Conservation (phyloP, 1,140 invertebrate genomes). For the Pogonus chalceus region DNA sequence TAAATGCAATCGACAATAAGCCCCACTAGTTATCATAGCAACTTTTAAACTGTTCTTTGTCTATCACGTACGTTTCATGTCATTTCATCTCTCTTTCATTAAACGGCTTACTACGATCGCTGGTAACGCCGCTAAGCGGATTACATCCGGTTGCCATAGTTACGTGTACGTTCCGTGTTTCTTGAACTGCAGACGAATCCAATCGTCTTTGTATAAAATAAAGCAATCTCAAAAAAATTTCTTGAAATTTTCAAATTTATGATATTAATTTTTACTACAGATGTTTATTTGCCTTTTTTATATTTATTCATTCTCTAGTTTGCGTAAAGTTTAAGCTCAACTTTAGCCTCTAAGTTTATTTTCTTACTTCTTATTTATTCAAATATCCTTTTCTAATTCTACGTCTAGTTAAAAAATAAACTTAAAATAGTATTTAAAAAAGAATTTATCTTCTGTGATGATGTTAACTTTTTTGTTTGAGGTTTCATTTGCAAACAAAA, state of each 20-base stretch:
- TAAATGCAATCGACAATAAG: conserved; percentile 8
- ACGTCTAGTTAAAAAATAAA: too few species aligned
- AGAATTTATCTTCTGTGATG: too few species aligned
- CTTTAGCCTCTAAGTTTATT: too few species aligned
- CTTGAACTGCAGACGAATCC: not conserved
- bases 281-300: too few species aligned
- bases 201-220: not conserved
- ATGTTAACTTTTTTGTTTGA: too few species aligned
- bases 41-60: not conserved
- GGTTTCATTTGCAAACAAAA: too few species aligned
- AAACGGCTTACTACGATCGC: conserved; percentile 9
- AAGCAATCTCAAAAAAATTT: not conserved
- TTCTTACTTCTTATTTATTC: too few species aligned
- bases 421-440: too few species aligned
- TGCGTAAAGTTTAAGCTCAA: too few species aligned
- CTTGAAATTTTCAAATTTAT: not conserved
- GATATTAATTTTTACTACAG: too few species aligned
- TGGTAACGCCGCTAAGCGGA: conserved; percentile 8
- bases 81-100: conserved; percentile 1
- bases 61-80: not conserved
- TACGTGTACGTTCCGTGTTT: not conserved
- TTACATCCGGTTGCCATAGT: conserved; percentile 7
- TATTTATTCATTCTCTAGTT: too few species aligned
- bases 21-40: conserved; percentile 9
- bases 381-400: too few species aligned